Base-by-base conservation (phyloP, 2,888 invertebrate genomes). In the Petrolisthes cinctipes region DNA sequence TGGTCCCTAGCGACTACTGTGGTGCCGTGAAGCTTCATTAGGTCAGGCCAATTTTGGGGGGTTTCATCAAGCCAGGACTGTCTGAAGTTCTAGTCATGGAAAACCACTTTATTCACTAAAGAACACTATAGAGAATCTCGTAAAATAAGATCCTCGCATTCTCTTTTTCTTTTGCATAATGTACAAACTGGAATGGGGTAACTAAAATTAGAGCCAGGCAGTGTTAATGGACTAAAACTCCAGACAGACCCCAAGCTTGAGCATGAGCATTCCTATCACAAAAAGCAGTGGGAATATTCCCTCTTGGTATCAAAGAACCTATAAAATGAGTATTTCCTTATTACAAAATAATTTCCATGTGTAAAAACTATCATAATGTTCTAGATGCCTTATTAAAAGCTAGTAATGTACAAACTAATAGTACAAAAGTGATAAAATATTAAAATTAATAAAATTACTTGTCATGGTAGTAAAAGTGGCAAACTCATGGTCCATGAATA, bases 331-430 rank as follows among this genome's bases (percentile, higher is more conserved):
- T 89, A 89, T 89, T 85, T 89, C 89, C 82, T 86, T 89, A 86
- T 89, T 89, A 89, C 84, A 86, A 89, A 89, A 86, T 88, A 88
- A 88, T 85, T 88, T 88, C 78, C 82, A 83, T 78, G 71, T 85
- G 85, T 88, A 88, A 85, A 88, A 88, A 88, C 88, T 88, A 88
- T 88, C 88, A 88, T 85, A 88, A 88, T 85, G 88, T 85, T 88
- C 88, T 88, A 88, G 85, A 85, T 88, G 88, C 88, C 85, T 75
- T 88, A 88, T 85, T 88, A 88, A 88, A 88, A 88, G 84, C 88
- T 88, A 88, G 88, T 86, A 89, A 89, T 89, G 83, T 87, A 89
- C 86, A 89, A 89, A 89, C 89, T 89, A 89, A 89, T 89, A 79
- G 81, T 89, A 89, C 87, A 85, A 89, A 85, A 87, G 85, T 84